These are phyloP conservation scores for Aix galericulata DNA, from an alignment of 2,113 vertebrate genomes.

Conservation along the genomic window DNA sequence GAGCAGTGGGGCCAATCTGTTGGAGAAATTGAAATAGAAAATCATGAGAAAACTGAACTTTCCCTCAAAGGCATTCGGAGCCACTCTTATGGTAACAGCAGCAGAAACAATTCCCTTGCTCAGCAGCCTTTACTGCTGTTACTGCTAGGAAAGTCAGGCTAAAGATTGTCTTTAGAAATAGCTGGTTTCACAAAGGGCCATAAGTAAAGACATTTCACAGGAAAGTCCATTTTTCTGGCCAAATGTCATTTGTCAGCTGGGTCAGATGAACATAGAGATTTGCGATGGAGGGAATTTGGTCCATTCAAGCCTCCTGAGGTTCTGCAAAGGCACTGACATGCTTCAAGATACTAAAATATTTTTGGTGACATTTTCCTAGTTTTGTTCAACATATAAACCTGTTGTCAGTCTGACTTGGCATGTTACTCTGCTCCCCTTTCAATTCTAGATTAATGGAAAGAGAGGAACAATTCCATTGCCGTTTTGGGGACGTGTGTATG, in stretches of 20 bases:
- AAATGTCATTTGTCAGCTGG: no score
- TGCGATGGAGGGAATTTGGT: not conserved
- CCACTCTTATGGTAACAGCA: conserved; percentile 47
- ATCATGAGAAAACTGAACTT: not conserved
- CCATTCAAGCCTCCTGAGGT: not conserved
- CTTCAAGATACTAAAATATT: not conserved
- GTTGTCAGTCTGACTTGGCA: not conserved
- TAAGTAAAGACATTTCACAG: not conserved
- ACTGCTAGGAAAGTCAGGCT: not conserved
- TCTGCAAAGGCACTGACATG: not conserved
- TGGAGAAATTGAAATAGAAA: conserved; percentile 51
- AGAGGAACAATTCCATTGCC: not conserved
- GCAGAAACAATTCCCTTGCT: not conserved
- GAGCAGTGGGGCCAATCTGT: conserved; percentile 47
- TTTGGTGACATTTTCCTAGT: not conserved
- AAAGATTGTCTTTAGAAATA: not conserved
- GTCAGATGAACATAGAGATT: not conserved
- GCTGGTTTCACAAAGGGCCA: not conserved
- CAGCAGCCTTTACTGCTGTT: not conserved
- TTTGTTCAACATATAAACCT: not conserved
- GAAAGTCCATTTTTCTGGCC: not conserved
- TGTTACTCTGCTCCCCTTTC: not conserved
- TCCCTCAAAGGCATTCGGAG: conserved; percentile 45
- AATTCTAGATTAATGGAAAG: not conserved
- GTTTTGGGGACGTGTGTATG: not conserved